These are phyloP conservation scores for Eubucco bourcierii DNA, from an alignment of 2,113 vertebrate genomes.

Conservation along the genomic window DNA sequence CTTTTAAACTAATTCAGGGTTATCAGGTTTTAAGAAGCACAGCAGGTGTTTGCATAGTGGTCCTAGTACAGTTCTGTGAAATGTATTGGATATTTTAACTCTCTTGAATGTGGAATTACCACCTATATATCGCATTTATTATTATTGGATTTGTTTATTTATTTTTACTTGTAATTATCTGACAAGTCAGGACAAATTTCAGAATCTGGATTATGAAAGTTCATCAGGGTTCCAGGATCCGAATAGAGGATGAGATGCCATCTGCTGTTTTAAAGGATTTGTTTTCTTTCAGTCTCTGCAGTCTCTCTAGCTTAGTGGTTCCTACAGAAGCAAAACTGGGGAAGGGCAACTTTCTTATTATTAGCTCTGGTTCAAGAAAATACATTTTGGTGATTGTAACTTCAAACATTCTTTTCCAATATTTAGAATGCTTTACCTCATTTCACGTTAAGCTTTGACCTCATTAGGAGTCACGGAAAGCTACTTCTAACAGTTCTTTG, in stretches of 20 bases:
- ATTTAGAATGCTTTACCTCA: neutral
- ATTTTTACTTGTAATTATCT: neutral
- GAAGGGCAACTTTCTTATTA: neutral
- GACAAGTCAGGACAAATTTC: neutral
- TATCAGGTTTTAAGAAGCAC: neutral
- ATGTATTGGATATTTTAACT: neutral
- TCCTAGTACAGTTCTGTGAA: neutral
- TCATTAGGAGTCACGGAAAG: neutral
- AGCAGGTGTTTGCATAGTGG: neutral
- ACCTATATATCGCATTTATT: neutral
- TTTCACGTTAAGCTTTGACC: neutral
- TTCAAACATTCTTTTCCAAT: neutral
- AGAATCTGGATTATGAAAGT: neutral
- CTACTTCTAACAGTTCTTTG: neutral
- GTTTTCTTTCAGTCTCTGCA: neutral
- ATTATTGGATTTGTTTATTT: neutral
- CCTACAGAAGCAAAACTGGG: neutral
- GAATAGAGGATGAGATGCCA: neutral
- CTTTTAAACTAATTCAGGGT: neutral
- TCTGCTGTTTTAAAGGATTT: neutral
- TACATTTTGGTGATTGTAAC: neutral
- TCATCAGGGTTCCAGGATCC: neutral
- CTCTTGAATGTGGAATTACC: neutral
- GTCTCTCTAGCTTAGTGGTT: neutral
- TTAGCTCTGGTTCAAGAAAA: neutral